phyloP scores from a whole-genome alignment of 2,888 invertebrate genomes.

The Ormyrus pomaceus region DNA sequence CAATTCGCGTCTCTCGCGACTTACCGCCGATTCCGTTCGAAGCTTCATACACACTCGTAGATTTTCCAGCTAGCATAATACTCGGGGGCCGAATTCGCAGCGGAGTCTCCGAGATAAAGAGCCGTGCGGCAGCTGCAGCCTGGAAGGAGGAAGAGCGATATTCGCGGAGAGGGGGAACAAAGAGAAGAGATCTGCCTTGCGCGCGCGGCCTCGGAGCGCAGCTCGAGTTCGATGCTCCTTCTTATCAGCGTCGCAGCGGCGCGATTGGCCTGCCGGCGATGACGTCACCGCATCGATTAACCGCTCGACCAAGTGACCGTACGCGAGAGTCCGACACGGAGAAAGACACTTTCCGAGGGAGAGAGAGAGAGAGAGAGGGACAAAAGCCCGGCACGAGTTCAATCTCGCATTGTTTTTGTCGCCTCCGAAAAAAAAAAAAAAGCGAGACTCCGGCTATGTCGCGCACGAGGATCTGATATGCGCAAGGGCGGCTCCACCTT shows the following conservation, averaged over 20 bases:
- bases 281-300: slow-evolving; percentile 65
- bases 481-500: not conserved
- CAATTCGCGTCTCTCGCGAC: too few species aligned
- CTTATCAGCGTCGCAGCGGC: slow-evolving; percentile 67
- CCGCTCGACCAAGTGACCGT: slow-evolving; percentile 58
- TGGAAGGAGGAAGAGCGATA: slow-evolving; percentile 4
- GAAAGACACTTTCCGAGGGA: slow-evolving; percentile 1
- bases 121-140: too few species aligned
- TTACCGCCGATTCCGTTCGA: too few species aligned
- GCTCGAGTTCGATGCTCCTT: slow-evolving; percentile 69
- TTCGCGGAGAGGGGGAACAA: slow-evolving; percentile 54
- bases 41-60: too few species aligned
- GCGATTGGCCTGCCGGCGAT: slow-evolving; percentile 56
- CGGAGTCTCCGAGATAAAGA: too few species aligned
- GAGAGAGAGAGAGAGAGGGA: not conserved
- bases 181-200: slow-evolving; percentile 53
- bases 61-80: too few species aligned
- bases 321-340: not conserved
- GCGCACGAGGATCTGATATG: not conserved
- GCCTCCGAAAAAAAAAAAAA: too few species aligned
- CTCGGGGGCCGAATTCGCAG: too few species aligned
- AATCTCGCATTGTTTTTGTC: not conserved
- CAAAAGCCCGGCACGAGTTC: not conserved
- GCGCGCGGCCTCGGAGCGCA: not conserved
- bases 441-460: too few species aligned